These are phyloP conservation scores for Gambusia yucatana DNA, from an alignment of 2,797 vertebrate genomes.

Conservation along the genomic window DNA sequence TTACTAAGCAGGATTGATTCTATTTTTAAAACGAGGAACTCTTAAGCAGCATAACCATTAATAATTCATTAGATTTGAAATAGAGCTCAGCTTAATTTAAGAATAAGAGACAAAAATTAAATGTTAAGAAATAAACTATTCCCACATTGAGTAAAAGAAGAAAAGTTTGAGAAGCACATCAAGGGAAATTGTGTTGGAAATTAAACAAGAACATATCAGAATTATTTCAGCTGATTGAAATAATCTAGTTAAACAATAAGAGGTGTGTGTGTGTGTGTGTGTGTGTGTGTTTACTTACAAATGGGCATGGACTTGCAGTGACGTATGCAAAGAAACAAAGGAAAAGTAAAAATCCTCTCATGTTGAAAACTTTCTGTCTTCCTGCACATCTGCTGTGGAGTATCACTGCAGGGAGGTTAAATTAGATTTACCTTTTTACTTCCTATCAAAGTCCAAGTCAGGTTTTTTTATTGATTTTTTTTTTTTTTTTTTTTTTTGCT, in stretches of 20 bases:
- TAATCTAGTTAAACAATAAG: background rate
- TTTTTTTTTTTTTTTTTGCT: background rate
- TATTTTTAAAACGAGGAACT: background rate
- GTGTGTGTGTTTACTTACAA: background rate
- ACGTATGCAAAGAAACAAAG: conserved; percentile 10
- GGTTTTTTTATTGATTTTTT: background rate
- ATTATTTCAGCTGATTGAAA: background rate
- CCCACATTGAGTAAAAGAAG: background rate
- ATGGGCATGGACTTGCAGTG: background rate
- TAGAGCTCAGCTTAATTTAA: background rate
- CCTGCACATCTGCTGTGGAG: background rate
- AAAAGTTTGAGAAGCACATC: background rate
- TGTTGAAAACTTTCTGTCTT: conserved; percentile 8
- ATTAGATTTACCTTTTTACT: background rate
- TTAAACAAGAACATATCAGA: background rate
- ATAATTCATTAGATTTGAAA: background rate
- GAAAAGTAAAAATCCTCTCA: conserved; percentile 21
- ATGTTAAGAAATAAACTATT: background rate
- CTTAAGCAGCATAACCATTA: background rate
- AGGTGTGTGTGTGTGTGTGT: background rate
- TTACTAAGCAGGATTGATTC: background rate
- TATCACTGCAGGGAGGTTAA: background rate
- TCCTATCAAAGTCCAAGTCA: conserved; percentile 22
- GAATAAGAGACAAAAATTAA: background rate
- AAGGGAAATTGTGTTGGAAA: background rate